phyloP scores from a whole-genome alignment of 2,797 vertebrate genomes.

The Eulemur albifrons region DNA sequence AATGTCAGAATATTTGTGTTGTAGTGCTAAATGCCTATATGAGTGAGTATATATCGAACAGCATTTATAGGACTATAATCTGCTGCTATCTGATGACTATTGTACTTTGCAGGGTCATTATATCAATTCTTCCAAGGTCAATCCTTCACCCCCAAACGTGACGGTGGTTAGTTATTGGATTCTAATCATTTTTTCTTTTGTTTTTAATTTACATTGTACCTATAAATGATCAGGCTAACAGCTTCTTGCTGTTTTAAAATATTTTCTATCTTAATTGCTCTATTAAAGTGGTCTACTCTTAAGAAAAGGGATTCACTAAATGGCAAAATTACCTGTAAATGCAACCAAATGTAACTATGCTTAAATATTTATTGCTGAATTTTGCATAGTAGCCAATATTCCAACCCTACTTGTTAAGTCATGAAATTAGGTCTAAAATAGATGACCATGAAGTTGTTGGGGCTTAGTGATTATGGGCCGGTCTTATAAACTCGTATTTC shows the following conservation, averaged over 20 bases:
- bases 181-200: conserved; percentile 16
- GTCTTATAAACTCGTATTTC: not conserved
- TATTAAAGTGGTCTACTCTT: conserved; percentile 35
- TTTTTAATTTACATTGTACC: conserved; percentile 8
- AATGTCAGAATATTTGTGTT: conserved; percentile 22
- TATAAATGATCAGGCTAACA: conserved; percentile 19
- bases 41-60: not conserved
- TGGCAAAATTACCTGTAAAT: conserved; percentile 43
- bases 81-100: not conserved
- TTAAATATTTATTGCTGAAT: conserved; percentile 50
- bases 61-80: not conserved
- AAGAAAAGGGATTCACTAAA: conserved; percentile 36
- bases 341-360: conserved; percentile 42
- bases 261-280: conserved; percentile 41
- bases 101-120: not conserved
- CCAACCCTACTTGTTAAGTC: not conserved
- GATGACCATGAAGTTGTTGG: not conserved
- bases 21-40: not conserved
- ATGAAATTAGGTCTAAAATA: not conserved
- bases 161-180: not conserved
- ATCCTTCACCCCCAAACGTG: not conserved
- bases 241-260: conserved; percentile 14
- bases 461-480: not conserved
- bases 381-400: not conserved
- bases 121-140: not conserved